Conservation (phyloP, 2,888 invertebrate genomes). For the Apotomis turbidana region DNA sequence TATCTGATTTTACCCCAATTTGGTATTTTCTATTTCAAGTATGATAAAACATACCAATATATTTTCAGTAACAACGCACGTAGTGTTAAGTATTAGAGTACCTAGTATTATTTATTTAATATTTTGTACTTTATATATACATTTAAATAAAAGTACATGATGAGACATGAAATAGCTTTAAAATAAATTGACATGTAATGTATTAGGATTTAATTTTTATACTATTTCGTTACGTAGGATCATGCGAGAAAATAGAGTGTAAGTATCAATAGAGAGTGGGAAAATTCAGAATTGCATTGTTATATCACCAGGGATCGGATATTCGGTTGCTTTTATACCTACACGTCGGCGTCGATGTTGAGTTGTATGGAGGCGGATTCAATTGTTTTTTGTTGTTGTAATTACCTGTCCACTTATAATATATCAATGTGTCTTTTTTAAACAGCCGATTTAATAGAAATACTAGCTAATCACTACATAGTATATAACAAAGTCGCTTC, state of each 20-base stretch:
- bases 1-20: not conserved
- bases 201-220: slow-evolving; percentile 31
- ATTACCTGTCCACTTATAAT: too few species aligned
- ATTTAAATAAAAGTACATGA: slow-evolving; percentile 35
- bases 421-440: too few species aligned
- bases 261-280: not conserved
- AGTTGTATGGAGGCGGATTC: too few species aligned
- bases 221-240: slow-evolving; percentile 11
- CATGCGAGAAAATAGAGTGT: not conserved
- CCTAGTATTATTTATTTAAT: slow-evolving; percentile 38
- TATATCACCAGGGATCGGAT: too few species aligned
- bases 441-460: too few species aligned
- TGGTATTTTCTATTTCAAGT: slow-evolving; percentile 1
- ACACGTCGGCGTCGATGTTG: too few species aligned
- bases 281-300: too few species aligned
- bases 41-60: slow-evolving; percentile 16
- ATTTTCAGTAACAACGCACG: slow-evolving; percentile 35
- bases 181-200: slow-evolving; percentile 25
- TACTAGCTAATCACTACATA: too few species aligned
- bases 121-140: slow-evolving; percentile 37
- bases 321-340: too few species aligned
- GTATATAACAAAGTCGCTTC: too few species aligned
- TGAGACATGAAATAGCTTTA: slow-evolving; percentile 39
- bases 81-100: slow-evolving; percentile 31
- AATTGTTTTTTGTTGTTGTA: too few species aligned